Base-by-base conservation (phyloP, 2,113 vertebrate species). In the Callorhinus ursinus region DNA sequence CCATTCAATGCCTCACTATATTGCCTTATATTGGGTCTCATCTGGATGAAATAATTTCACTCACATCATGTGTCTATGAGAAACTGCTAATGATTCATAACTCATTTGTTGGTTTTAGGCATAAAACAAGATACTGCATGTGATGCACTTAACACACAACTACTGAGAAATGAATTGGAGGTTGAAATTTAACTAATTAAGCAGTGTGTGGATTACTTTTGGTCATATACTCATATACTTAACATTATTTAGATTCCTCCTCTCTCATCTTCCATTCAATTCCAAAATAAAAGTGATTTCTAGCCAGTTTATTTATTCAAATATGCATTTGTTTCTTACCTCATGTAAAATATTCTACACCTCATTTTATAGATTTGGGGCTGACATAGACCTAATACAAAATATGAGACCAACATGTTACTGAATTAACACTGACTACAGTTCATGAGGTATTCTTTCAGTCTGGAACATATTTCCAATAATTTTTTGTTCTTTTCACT, bases 101-200 rank as follows among this genome's bases (percentile, higher is more conserved):
- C 11, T 87, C 36, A 26, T 19, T 86, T 93, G 46, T 33, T 90
- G 53, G 11, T 33, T 81, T 86, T 72, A 86, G 3, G 11, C 10
- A 91, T 91, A 77, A 86, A 96, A 81, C 49, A 2, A 80, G 11
- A 71, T 51, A 87, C 33, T 94, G 51, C 24, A 53, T 61, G 14
- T 10, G 61, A 42, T 53, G 21, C 4, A 53, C 15, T 63, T 46
- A 24, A 85, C 9, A 36, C 5, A 67, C 14, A 86, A 71, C 7
- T 80, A 86, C 55, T 61, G 28, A 94, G 65, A 87, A 87, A 81
- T 81, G 72, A 94, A 65, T 67, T 71, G 9, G 42, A 88, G 5
- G 53, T 33, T 96, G 55, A 90, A 85, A 71, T 69, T 69, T 80
- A 90, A n/a, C 69, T 85, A 84, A 80, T 71, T 71, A 80, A 42